Base-by-base conservation (phyloP, 2,113 vertebrate species). In the Irena cyanogastra region DNA sequence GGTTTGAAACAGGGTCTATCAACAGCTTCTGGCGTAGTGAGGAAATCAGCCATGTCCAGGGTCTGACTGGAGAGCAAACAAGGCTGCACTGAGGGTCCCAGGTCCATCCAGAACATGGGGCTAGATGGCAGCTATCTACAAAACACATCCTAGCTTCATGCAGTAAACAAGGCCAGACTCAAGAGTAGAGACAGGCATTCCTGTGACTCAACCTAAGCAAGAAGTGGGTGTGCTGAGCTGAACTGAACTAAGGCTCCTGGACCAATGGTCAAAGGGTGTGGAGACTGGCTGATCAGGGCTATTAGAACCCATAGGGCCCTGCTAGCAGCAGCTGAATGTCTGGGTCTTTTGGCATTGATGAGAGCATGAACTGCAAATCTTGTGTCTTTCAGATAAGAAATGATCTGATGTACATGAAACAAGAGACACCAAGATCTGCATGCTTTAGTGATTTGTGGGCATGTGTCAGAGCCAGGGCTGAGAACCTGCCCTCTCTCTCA, bases 171-270 rank as follows among this genome's bases (percentile, higher is more conserved):
- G 14, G 17, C 37, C 61, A 80, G 21, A 16, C 7, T 74, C 24
- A 24, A 14, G 10, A n/a, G 4, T 0, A 1, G 7, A 82, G 30
- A 74, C 18, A 35, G 8, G 1, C 24, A 35, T 16, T 28, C 7
- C 42, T 21, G 1, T 22, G 4, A 31, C 39, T 50, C 56, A 81
- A 0, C 4, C 11, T 17, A 16, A 4, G 1, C 7, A 44, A 71
- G 8, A 49, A 54, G 18, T 0, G 1, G 3, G 7, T 24, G 7
- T 72, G 7, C 52, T 84, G 44, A 44, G 13, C 49, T 68, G 33
- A 91, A 41, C 16, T 83, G 39, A 81, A 35, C 63, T 13, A 53
- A 54, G 13, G 3, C 23, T 85, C 17, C 47, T 39, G 30, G 22
- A 37, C 50, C 76, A 47, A 42, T 31, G 22, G 26, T 31, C 44